Evolutionary conservation across 2,888 invertebrate species (phyloP).

Genomic region (Cyaniris semiargus): DNA sequence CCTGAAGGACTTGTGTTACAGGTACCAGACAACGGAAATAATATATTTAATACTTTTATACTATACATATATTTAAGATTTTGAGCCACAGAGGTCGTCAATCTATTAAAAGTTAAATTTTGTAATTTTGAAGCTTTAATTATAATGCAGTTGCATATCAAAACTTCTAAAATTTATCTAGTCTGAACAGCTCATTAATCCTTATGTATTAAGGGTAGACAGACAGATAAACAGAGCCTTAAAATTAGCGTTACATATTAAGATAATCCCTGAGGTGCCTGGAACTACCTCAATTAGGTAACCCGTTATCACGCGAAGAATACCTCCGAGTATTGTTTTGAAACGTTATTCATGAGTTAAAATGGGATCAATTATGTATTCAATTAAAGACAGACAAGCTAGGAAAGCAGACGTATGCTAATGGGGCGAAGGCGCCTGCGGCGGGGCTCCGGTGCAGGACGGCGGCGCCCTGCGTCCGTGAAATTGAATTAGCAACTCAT

Average conservation of each 20-base stretch:
- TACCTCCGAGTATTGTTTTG: not conserved
- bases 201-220: too few relatives aligned
- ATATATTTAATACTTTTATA: too few relatives aligned
- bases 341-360: slow-evolving; percentile 17
- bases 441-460: slow-evolving; percentile 36
- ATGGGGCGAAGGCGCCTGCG: slow-evolving; percentile 41
- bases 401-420: slow-evolving; percentile 35
- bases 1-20: too few relatives aligned
- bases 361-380: slow-evolving; percentile 32
- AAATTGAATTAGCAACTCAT: slow-evolving; percentile 81
- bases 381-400: slow-evolving; percentile 28
- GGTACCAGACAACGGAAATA: too few relatives aligned
- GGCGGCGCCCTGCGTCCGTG: slow-evolving; percentile 62
- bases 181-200: too few relatives aligned
- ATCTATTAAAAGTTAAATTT: not conserved
- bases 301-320: not conserved
- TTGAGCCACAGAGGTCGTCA: too few relatives aligned
- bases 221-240: too few relatives aligned
- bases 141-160: too few relatives aligned
- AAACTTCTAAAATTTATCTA: not conserved
- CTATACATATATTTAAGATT: too few relatives aligned
- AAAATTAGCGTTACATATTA: not conserved
- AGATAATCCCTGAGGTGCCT: not conserved
- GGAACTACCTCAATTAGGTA: not conserved
- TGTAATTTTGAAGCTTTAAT: not conserved